Evolutionary conservation across 2,888 invertebrate species (phyloP), one percentile per base, ranked within the genome.

Genomic region (Euphydryas editha): DNA sequence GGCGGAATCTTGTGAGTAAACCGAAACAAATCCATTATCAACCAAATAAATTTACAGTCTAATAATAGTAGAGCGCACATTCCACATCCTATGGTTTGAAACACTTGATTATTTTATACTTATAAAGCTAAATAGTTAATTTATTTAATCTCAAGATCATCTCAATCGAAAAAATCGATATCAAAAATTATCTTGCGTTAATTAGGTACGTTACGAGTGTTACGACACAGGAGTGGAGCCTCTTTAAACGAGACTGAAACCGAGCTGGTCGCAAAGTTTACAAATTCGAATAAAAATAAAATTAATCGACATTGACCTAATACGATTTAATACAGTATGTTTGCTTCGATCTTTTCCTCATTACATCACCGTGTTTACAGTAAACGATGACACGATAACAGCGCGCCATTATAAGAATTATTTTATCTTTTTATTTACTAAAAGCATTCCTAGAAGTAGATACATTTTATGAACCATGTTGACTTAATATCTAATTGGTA

Each of bases 351-450:
- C 18, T 63, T 85, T 82, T 81, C 83, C 82, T 84, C 65, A 73
- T 83, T 81, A 73, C 81, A 78, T 81, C 80, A 80, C 68, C 54
- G 24, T 61, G 42, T 61, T 47, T 75, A 70, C 77, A 74, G 76
- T 75, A 71, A 71, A 70, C 65, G 67, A 76, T 62, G 39, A 76
- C 77, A 77, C 74, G 66, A 76, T 74, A 76, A 74, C 76, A 17
- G 6, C 72, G 67, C 72, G 24, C 56, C 15, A 30, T 24, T 58
- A 46, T 39, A 62, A 62, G 49, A 61, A 62, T 62, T 51, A 37
- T 13, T 24, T 18, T 67, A 62, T 56, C 55, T 39, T 58, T 55
- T 18, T 30, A 46, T 47, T 44, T n/a, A 37, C 39, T 37, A 13
- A 54, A 36, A 18, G 18, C 11, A 11, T 67, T 59, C 67, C 11